Percentiles rank a stretch among this genome's conserved stretches.
Conservation (phyloP, 2,113 vertebrate genomes). For the Hippocampus barbouri region DNA sequence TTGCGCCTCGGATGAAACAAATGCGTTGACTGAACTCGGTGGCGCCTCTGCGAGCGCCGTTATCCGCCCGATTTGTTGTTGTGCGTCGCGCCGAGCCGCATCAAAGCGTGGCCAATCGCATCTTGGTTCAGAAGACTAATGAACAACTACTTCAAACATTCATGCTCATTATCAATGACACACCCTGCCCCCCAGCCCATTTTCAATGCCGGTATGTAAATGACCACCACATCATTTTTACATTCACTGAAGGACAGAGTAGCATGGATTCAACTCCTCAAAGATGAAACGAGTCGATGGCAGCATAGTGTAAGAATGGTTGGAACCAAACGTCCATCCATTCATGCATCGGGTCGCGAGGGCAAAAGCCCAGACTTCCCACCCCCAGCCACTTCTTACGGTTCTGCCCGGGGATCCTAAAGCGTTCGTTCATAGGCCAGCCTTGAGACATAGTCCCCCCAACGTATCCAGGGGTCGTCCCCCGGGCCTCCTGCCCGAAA, state of each 20-base stretch:
- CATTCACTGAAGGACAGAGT: constrained; percentile 1
- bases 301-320: too few species aligned
- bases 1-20: constrained; percentile 70
- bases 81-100: constrained; percentile 73
- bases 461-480: too few species aligned
- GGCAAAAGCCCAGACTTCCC: too few species aligned
- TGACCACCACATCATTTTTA: constrained; percentile 26
- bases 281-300: too few species aligned
- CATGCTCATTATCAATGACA: constrained; percentile 69
- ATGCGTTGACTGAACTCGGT: constrained; percentile 66
- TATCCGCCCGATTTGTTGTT: constrained; percentile 53
- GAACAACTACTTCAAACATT: constrained; percentile 65
- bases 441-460: too few species aligned
- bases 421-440: too few species aligned
- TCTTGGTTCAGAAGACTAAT: constrained; percentile 54
- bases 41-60: constrained; percentile 66
- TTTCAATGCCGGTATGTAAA: constrained; percentile 63
- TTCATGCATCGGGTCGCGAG: too few species aligned
- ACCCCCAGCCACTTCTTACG: too few species aligned
- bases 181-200: constrained; percentile 33
- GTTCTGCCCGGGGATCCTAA: too few species aligned
- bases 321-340: too few species aligned
- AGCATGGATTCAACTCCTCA: background rate
- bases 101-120: constrained; percentile 70
- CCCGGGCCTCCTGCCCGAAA: too few species aligned